Conservation (phyloP, 2,113 vertebrate species). For the Rhinoderma darwinii region DNA sequence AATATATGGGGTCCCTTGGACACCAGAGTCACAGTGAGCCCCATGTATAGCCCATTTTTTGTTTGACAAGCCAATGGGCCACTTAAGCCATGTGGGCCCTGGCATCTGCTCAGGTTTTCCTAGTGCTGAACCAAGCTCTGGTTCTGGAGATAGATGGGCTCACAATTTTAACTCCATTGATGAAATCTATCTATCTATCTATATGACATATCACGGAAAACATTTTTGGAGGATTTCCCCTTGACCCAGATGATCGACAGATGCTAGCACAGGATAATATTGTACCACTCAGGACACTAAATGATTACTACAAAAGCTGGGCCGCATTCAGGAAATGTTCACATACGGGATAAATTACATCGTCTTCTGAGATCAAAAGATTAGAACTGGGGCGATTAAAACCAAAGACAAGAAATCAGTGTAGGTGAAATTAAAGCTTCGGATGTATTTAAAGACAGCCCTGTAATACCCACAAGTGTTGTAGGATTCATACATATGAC, state of each 20-base stretch:
- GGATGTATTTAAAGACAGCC: neutral
- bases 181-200: too few species aligned
- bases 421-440: constrained; percentile 15
- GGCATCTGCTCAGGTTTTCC: too few species aligned
- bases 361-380: neutral
- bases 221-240: neutral
- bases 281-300: neutral
- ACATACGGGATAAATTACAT: neutral
- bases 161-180: too few species aligned
- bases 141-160: too few species aligned
- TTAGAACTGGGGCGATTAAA: constrained; percentile 26
- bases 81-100: too few species aligned
- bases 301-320: neutral
- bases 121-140: too few species aligned
- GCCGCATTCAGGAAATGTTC: neutral
- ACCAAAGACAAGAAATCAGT: neutral
- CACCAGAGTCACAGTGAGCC: too few species aligned
- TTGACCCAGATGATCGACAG: neutral
- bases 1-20: too few species aligned
- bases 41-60: too few species aligned
- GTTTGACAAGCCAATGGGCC: too few species aligned
- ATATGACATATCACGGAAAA: too few species aligned
- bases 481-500: constrained; percentile 4
- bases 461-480: neutral
- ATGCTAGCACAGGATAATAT: neutral